Base-by-base conservation (phyloP, 2,888 invertebrate genomes). In the Nycteola revayana region DNA sequence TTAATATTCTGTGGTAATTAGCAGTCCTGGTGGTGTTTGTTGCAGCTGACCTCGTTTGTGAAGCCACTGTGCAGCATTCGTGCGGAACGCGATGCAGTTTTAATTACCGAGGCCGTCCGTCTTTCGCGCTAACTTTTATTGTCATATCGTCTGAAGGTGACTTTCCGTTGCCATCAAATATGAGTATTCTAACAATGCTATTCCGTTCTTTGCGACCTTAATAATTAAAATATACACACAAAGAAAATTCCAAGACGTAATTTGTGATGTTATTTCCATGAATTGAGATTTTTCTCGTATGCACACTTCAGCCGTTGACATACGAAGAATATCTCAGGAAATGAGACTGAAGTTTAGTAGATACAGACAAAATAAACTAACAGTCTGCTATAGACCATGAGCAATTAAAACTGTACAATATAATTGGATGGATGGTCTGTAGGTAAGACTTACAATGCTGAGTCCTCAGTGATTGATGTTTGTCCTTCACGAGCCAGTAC, bases 41-140 rank as follows among this genome's bases (percentile, higher is more conserved):
- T 65, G 64, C 59, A 60, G 51, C 47, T 67, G 76, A 72, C 82
- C 80, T 74, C 75, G 65, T 71, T 78, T 63, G 57, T 63, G 61
- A 46, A 60, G 60, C 52, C 61, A 54, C 56, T 46, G 51, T 66
- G 60, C 56, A 56, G 57, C 62, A 60, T 53, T 75, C 73, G 76
- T 75, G 78, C 74, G 70, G 72, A 80, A 77, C 79, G 72, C 75
- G 73, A 78, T 72, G 75, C 71, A 74, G 64, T 73, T 79, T 75
- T 75, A 78, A 78, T 76, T 70, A 65, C 61, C 58, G 67, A 66
- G 63, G 65, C 55, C 54, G 53, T 66, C 49, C 46, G 58, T 68
- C 59, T 70, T 68, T 68, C 49, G 50, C 53, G 37, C 36, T 57
- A 50, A 56, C 47, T 50, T 50, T 57, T 53, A 60, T 60, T 68